Evolutionary conservation across 2,113 vertebrate species (phyloP).

Genomic region (Lipophrys pholis): DNA sequence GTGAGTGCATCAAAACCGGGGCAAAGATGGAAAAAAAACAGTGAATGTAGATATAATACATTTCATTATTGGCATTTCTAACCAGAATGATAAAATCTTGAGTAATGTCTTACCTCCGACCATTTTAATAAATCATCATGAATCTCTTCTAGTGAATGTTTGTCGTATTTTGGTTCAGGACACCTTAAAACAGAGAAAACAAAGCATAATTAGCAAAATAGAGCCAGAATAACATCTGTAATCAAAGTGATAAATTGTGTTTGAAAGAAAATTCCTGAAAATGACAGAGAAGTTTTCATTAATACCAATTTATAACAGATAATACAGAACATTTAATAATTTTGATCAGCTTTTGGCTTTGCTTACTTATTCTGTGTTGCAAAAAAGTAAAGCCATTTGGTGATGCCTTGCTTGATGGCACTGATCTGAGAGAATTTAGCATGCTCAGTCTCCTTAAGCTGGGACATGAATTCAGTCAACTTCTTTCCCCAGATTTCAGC

Average conservation of each 20-base stretch:
- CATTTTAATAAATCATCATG: conserved; percentile 73
- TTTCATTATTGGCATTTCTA: background rate
- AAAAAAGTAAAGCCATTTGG: conserved; percentile 77
- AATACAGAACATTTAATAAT: no score
- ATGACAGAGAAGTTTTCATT: background rate
- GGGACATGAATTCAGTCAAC: conserved; percentile 66
- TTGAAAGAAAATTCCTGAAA: background rate
- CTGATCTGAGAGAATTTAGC: conserved; percentile 70
- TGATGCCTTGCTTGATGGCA: conserved; percentile 67
- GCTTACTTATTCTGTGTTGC: conserved; percentile 72
- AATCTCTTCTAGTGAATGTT: conserved; percentile 57
- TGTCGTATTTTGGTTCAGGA: conserved; percentile 54
- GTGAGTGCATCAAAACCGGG: background rate
- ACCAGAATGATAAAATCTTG: background rate
- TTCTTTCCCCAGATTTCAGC: conserved; percentile 78
- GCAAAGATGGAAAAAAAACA: background rate
- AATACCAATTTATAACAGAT: no score
- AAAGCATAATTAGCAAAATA: no score
- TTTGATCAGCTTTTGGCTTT: background rate
- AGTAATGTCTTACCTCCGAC: conserved; percentile 69
- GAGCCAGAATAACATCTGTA: no score
- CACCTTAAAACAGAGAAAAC: conserved; percentile 50
- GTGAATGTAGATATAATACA: background rate
- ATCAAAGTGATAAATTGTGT: background rate
- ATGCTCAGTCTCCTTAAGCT: conserved; percentile 75